Evolutionary conservation across 2,797 vertebrate genomes (phyloP).

Genomic region (Lerista edwardsae): DNA sequence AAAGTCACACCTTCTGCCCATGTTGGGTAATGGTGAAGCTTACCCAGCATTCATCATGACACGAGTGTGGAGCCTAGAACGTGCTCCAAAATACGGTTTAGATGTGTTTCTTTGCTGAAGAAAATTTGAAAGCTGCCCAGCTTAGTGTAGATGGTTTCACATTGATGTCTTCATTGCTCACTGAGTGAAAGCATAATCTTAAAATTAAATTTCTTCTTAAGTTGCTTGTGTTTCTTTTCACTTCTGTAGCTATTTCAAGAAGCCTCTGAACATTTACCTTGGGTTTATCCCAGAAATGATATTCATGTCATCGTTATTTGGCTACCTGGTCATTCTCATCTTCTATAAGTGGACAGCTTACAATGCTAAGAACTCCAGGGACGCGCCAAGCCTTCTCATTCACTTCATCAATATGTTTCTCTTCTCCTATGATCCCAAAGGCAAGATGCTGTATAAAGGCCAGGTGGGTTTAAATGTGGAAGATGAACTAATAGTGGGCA

Average conservation of each 20-base stretch:
- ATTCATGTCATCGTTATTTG: conserved; percentile 93
- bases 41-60: background rate
- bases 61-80: background rate
- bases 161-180: background rate
- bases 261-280: conserved; percentile 93
- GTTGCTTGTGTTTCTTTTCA: background rate
- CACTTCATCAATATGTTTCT: conserved; percentile 99
- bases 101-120: background rate
- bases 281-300: conserved; percentile 96
- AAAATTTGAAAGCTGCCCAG: background rate
- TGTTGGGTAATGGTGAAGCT: no score
- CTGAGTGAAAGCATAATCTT: background rate
- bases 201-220: background rate
- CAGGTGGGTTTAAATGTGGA: conserved; percentile 82
- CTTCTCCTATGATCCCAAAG: conserved; percentile 89
- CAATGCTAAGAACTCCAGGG: conserved; percentile 80
- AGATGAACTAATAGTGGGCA: background rate
- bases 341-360: conserved; percentile 95
- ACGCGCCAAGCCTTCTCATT: conserved; percentile 94
- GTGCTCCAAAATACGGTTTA: background rate
- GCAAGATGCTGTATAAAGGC: conserved; percentile 87
- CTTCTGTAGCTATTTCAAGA: conserved; percentile 91
- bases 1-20: background rate
- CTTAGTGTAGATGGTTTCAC: background rate
- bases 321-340: conserved; percentile 92